Percentiles rank a stretch among this genome's conserved stretches.
Conservation (phyloP, 2,888 invertebrate genomes). For the Caprella mutica region DNA sequence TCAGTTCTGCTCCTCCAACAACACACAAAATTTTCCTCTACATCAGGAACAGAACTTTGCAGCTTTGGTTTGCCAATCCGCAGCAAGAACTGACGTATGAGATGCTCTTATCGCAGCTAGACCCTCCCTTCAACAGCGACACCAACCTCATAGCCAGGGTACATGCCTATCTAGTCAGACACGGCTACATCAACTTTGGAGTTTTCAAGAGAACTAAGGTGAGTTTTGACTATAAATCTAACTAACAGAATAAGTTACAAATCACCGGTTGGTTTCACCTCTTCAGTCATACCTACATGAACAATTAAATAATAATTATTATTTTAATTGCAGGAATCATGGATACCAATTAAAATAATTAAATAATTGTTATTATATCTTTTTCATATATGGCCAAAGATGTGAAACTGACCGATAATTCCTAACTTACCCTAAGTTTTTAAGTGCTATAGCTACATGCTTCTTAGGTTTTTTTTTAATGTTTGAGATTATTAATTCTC, state of each 20-base stretch:
- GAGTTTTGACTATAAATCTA: slow-evolving; percentile 38
- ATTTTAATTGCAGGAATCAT: too few relatives aligned
- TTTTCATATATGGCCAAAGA: too few relatives aligned
- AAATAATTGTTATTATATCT: too few relatives aligned
- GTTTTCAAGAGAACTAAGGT: slow-evolving; percentile 78
- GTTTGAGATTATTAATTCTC: too few relatives aligned
- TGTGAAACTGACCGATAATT: too few relatives aligned
- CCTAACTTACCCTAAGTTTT: too few relatives aligned
- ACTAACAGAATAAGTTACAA: too few relatives aligned
- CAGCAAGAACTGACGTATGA: slow-evolving; percentile 79
- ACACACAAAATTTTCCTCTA: slow-evolving; percentile 80
- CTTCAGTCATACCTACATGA: too few relatives aligned
- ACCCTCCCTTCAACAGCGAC: slow-evolving; percentile 86
- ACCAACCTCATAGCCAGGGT: slow-evolving; percentile 66
- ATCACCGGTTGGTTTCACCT: too few relatives aligned
- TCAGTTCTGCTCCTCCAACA: slow-evolving; percentile 67
- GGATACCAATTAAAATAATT: too few relatives aligned
- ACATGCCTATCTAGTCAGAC: slow-evolving; percentile 83
- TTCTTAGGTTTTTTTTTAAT: too few relatives aligned
- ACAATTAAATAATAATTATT: background rate
- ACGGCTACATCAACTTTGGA: slow-evolving; percentile 96
- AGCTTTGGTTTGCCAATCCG: slow-evolving; percentile 92
- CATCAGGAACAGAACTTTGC: slow-evolving; percentile 76
- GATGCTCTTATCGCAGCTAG: slow-evolving; percentile 63
- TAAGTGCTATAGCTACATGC: too few relatives aligned